A percentile compares a stretch with the other conserved stretches of the same genome.
Conservation (phyloP, 2,113 vertebrate species). For the Aegypius monachus region DNA sequence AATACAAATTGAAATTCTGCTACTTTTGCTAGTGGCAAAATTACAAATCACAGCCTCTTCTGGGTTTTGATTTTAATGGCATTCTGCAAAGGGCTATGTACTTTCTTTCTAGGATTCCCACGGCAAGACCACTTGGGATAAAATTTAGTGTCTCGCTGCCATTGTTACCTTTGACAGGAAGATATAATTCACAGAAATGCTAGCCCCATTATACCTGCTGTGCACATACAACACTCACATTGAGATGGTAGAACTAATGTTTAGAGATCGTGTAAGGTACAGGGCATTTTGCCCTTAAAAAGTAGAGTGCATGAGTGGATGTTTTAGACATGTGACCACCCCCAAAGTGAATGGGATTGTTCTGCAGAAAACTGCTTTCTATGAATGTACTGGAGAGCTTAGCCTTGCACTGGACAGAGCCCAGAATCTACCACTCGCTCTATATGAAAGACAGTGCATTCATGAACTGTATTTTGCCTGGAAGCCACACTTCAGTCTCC, state of each 20-base stretch:
- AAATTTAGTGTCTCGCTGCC: not conserved
- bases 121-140: not conserved
- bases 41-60: not conserved
- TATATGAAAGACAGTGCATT: not conserved
- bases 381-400: not conserved
- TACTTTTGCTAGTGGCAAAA: not conserved
- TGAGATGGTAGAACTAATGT: not conserved
- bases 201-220: not conserved
- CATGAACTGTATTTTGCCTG: not conserved
- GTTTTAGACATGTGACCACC: not conserved
- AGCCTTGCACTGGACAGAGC: not conserved
- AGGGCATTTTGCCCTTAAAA: not conserved
- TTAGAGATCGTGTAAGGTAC: not conserved
- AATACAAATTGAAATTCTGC: not conserved
- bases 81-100: not conserved
- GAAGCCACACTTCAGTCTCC: not conserved
- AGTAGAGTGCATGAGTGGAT: rapidly evolving
- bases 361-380: not conserved
- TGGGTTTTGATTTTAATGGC: not conserved
- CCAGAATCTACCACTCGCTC: not conserved
- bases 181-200: not conserved
- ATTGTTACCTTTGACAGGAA: not conserved
- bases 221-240: not conserved
- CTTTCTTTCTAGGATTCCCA: not conserved
- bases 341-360: not conserved